These are phyloP conservation scores for Epinotia demarniana DNA, from an alignment of 2,888 invertebrate genomes.

Conservation along the genomic window DNA sequence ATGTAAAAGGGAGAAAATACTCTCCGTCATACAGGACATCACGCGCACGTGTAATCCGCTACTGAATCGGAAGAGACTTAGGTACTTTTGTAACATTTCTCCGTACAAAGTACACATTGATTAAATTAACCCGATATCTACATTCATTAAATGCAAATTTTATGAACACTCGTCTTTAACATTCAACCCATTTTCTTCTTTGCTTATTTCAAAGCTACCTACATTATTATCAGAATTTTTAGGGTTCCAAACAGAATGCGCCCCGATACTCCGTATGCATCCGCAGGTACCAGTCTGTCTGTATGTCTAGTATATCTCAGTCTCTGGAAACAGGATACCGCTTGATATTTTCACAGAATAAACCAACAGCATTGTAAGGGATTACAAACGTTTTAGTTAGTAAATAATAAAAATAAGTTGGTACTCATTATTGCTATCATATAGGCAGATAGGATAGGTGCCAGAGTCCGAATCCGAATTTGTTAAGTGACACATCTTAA, in stretches of 20 bases:
- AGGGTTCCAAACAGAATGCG: not conserved
- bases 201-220: slow-evolving; percentile 16
- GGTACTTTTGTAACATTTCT: slow-evolving; percentile 11
- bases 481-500: not conserved
- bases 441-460: not conserved
- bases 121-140: slow-evolving; percentile 2
- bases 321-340: too few species aligned
- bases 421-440: too few species aligned
- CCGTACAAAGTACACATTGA: not conserved
- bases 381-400: too few species aligned
- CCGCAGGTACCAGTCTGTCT: too few species aligned
- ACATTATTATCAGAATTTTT: slow-evolving; percentile 5
- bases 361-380: too few species aligned
- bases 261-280: not conserved
- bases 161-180: slow-evolving; percentile 1
- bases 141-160: slow-evolving; percentile 14
- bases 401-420: too few species aligned
- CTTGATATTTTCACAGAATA: too few species aligned
- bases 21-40: slow-evolving; percentile 10
- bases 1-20: not conserved
- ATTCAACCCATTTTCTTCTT: slow-evolving; percentile 5
- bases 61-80: slow-evolving; percentile 10
- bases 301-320: too few species aligned
- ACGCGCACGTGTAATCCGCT: slow-evolving; percentile 16
- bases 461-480: not conserved